phyloP scores from a whole-genome alignment of 2,888 invertebrate genomes.

The Apodemia duryi region DNA sequence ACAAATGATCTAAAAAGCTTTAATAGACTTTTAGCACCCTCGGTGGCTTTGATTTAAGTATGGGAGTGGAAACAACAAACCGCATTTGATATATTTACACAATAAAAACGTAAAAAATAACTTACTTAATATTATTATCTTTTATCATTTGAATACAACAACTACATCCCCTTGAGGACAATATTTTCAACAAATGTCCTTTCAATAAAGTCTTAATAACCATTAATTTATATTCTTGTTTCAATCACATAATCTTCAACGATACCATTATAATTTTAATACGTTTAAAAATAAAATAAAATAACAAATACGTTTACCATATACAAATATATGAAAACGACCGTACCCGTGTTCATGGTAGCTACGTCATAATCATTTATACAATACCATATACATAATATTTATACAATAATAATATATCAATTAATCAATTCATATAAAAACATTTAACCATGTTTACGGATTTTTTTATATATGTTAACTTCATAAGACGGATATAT shows the following conservation, averaged over 20 bases:
- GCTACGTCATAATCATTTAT: slow-evolving; percentile 44
- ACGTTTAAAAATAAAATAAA: slow-evolving; percentile 57
- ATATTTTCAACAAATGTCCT: slow-evolving; percentile 75
- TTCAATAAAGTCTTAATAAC: slow-evolving; percentile 76
- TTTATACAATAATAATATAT: slow-evolving; percentile 64
- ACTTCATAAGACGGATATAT: slow-evolving; percentile 76
- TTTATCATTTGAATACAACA: slow-evolving; percentile 76
- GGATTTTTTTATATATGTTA: slow-evolving; percentile 56
- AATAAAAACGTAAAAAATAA: slow-evolving; percentile 80
- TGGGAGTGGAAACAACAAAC: slow-evolving; percentile 71
- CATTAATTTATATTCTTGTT: slow-evolving; percentile 58
- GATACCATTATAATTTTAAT: slow-evolving; percentile 66
- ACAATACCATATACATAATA: slow-evolving; percentile 47
- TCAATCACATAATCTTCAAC: slow-evolving; percentile 79
- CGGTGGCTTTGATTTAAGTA: slow-evolving; percentile 64
- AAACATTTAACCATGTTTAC: slow-evolving; percentile 69
- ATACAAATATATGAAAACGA: slow-evolving; percentile 48
- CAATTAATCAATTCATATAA: slow-evolving; percentile 72
- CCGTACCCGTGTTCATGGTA: slow-evolving; percentile 43
- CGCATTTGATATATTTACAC: slow-evolving; percentile 73
- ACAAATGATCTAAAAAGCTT: slow-evolving; percentile 64
- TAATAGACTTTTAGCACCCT: slow-evolving; percentile 78
- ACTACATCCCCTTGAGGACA: slow-evolving; percentile 73
- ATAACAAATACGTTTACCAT: slow-evolving; percentile 56
- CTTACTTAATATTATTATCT: slow-evolving; percentile 79